Evolutionary conservation across 2,888 invertebrate genomes (phyloP).

Genomic region (Scaptomyza caliginosa): DNA sequence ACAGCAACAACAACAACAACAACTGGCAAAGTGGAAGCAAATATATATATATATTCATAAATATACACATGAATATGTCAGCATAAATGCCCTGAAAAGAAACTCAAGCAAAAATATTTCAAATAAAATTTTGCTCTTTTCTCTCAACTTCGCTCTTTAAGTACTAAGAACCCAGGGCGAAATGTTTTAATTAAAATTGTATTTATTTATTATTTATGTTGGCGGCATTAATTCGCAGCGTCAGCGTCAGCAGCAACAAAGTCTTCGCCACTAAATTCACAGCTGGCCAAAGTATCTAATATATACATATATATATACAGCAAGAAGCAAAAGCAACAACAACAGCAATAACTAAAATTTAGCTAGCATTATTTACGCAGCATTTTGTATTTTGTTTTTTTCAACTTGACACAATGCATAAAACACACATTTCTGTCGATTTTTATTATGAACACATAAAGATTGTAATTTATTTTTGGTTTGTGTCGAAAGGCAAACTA

Average conservation of each 20-base stretch:
- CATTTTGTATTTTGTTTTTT: constrained; percentile 19
- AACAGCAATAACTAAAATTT: constrained; percentile 15
- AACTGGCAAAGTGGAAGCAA: constrained; percentile 35
- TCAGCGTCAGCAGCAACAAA: constrained; percentile 13
- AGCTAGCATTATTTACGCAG: constrained; percentile 41
- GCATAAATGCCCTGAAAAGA: constrained; percentile 39
- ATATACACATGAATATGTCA: constrained; percentile 2
- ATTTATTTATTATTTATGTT: constrained; percentile 76
- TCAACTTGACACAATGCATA: constrained; percentile 19
- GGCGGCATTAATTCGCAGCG: constrained; percentile 71
- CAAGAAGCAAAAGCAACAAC: no score
- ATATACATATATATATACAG: constrained; percentile 54
- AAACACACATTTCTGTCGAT: constrained; percentile 34
- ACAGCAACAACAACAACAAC: constrained; percentile 28
- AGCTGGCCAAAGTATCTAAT: constrained; percentile 66
- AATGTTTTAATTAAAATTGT: constrained; percentile 77
- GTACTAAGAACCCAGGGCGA: constrained; percentile 35
- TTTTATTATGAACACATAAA: constrained; percentile 20
- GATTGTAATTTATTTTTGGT: not conserved
- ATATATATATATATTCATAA: constrained; percentile 15
- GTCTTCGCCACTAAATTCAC: constrained; percentile 61
- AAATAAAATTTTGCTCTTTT: constrained; percentile 24
- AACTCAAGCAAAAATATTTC: constrained; percentile 25
- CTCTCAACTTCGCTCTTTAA: not conserved
- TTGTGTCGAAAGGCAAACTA: not conserved